Evolutionary conservation across 2,888 invertebrate genomes (phyloP).

Genomic region (Junonia oenone): DNA sequence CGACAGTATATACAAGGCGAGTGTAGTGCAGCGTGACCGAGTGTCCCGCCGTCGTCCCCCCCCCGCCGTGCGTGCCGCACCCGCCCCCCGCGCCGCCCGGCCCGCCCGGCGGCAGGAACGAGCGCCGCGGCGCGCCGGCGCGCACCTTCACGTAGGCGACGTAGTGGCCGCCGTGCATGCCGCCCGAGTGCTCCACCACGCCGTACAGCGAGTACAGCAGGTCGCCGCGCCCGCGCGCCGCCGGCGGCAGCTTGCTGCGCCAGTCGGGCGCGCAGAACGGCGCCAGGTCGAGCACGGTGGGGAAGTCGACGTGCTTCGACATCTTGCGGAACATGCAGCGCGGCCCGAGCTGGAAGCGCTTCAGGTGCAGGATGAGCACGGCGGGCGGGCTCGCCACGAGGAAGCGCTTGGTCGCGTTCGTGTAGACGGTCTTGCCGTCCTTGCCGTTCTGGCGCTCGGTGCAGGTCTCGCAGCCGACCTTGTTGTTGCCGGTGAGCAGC

Average conservation of each 20-base stretch:
- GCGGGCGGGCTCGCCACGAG: constrained; percentile 95
- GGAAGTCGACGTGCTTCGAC: constrained; percentile 92
- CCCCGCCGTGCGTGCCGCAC: no score
- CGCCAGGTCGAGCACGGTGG: constrained; percentile 90
- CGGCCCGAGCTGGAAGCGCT: constrained; percentile 93
- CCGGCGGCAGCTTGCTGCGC: constrained; percentile 80
- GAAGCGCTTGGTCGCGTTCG: constrained; percentile 90
- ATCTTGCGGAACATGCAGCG: constrained; percentile 89
- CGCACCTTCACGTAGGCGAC: constrained; percentile 96
- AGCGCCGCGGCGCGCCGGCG: constrained; percentile 85
- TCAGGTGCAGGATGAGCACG: constrained; percentile 95
- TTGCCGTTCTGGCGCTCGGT: constrained; percentile 85
- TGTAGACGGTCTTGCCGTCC: constrained; percentile 86
- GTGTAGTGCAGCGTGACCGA: no score
- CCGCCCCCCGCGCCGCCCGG: constrained; percentile 62
- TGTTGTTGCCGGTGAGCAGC: constrained; percentile 93
- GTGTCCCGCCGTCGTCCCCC: no score
- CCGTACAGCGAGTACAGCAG: constrained; percentile 95
- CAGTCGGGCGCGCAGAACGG: constrained; percentile 91
- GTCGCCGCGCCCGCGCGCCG: constrained; percentile 81
- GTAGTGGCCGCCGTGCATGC: constrained; percentile 91
- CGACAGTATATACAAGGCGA: no score
- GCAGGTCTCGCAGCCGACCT: constrained; percentile 95
- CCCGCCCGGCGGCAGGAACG: constrained; percentile 83
- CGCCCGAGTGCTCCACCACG: constrained; percentile 96